Evolutionary conservation across 1,140 invertebrate species (phyloP).

Genomic region (Oncopodura yosiiana): DNA sequence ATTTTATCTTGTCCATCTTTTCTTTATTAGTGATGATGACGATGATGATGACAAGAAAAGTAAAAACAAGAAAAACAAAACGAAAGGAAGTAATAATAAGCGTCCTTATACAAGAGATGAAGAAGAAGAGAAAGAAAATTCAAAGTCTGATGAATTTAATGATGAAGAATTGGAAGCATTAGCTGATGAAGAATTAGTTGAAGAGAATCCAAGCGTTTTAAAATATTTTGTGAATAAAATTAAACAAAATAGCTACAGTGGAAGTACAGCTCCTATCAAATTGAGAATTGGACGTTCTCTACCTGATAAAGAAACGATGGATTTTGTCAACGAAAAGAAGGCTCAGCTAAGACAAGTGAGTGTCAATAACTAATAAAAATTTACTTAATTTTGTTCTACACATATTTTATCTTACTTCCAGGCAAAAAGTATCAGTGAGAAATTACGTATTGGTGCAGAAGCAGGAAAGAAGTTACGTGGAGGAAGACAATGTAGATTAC

Average conservation of each 20-base stretch:
- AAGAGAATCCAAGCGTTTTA: constrained; percentile 14
- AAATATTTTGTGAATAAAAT: constrained; percentile 6
- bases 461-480: constrained; percentile 5
- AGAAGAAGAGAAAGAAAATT: constrained; percentile 1
- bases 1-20: background rate
- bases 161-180: constrained; percentile 2
- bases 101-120: background rate
- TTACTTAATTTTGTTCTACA: background rate
- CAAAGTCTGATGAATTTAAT: background rate
- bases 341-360: background rate
- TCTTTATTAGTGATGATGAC: background rate
- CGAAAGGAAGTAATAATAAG: background rate
- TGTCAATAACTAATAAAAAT: background rate
- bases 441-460: constrained; percentile 12
- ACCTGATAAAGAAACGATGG: background rate
- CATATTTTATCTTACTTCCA: background rate
- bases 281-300: background rate
- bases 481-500: constrained; percentile 14
- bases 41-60: background rate
- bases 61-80: background rate
- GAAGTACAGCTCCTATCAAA: background rate
- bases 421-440: constrained; percentile 9
- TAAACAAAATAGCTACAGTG: too few species aligned
- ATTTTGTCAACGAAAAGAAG: background rate
- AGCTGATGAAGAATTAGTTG: constrained; percentile 10